Evolutionary conservation across 2,888 invertebrate genomes (phyloP).

Genomic region (Stenodema calcarata): DNA sequence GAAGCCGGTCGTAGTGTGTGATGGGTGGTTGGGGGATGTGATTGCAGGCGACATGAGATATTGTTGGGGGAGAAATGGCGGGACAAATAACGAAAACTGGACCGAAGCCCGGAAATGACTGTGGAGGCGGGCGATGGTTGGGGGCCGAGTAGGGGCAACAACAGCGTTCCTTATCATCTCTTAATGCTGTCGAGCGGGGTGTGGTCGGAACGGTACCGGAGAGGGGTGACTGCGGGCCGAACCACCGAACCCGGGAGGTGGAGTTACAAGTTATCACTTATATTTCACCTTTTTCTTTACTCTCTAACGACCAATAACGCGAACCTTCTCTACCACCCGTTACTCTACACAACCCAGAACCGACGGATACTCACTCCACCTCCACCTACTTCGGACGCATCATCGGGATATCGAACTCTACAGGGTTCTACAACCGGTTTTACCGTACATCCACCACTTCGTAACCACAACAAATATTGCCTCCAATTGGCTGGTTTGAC

Average conservation of each 20-base stretch:
- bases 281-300: background rate
- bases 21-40: background rate
- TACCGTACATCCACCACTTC: too few species aligned
- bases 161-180: slow-evolving; percentile 26
- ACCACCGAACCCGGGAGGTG: background rate
- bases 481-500: too few species aligned
- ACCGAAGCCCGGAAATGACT: slow-evolving; percentile 42
- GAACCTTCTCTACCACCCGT: background rate
- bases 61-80: slow-evolving; percentile 29
- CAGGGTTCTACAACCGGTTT: too few species aligned
- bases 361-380: background rate
- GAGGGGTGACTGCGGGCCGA: background rate
- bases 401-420: too few species aligned
- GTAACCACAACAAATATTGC: too few species aligned
- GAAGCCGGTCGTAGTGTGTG: background rate
- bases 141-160: background rate
- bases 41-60: slow-evolving; percentile 32
- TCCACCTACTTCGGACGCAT: background rate
- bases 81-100: slow-evolving; percentile 42
- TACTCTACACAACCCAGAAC: background rate
- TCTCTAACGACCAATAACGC: slow-evolving; percentile 4
- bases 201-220: background rate
- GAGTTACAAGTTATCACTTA: slow-evolving; percentile 2
- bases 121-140: background rate
- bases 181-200: background rate